Evolutionary conservation across 30 jellyfish, hydroid and myxozoan species (phyloP), one percentile per base, ranked within the genome.

Genomic region (Sanderia malayensis): DNA sequence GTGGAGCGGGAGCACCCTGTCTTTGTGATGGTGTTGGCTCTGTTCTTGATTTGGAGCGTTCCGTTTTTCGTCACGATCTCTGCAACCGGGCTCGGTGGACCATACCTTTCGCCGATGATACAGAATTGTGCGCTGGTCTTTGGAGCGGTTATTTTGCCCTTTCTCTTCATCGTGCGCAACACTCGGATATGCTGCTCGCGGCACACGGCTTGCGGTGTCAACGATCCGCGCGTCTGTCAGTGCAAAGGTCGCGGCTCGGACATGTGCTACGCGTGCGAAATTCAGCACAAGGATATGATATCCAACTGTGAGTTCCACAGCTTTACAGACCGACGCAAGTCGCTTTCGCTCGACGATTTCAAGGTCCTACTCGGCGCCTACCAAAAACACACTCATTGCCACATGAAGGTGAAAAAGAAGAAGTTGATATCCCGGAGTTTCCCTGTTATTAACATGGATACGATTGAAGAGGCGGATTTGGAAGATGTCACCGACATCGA

Each of bases 1-100:
- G 88, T 83, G 10, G 93, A 89, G 29, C 49, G 84, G 44, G 96
- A 86, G 81, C 91, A 72, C 58, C 95, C 99, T 8, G 69, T 93
- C 22, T 93, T 86, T 78, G 25, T 85, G 58, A 73, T 93, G 94
- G 78, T 71, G 26, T 52, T 93, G 4, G 21, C 83, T 17, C 80
- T 96, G 41, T 75, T 76, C 55, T 45, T 81, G 31, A 21, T 64
- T 31, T 93, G 99, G 99, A 31, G 80, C 24, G 46, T 70, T 19
- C 89, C 93, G 28, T 93, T 71, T 66, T 27, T 76, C 29, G 79
- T 80, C 6, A 93, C 99, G n/a, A 46, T 86, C 55, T 94, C 95
- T 0, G 69, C 71, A 58, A 13, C 84, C 10, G 85, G 75, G 22
- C 65, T 76, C 6, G 60, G 73, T 26, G 44, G 73, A 2, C 70